Percentiles rank a stretch among this genome's conserved stretches.
phyloP scores from a whole-genome alignment of 2,888 invertebrate species.

The Torymus aiolomorphi region DNA sequence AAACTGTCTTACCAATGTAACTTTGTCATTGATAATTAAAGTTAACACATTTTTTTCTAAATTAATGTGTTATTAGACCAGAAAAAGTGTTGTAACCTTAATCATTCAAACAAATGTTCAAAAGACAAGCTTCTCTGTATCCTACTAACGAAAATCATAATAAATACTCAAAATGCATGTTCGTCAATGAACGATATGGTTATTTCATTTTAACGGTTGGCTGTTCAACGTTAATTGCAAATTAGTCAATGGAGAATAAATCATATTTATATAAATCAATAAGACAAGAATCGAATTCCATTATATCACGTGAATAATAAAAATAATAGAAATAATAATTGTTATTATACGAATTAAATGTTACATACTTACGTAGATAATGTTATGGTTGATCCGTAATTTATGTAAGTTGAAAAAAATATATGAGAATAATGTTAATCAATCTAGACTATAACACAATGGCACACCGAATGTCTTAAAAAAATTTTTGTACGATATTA shows the following conservation, averaged over 20 bases:
- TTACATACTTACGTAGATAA: conserved; percentile 10
- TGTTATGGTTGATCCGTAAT: not conserved
- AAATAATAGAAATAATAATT: not conserved
- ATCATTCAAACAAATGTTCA: too few species aligned
- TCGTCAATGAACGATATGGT: too few species aligned
- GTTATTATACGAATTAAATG: conserved; percentile 21
- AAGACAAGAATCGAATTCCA: not conserved
- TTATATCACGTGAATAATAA: not conserved
- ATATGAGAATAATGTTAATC: conserved; percentile 6
- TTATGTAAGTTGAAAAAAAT: not conserved
- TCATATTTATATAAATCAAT: conserved; percentile 10
- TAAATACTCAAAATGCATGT: too few species aligned
- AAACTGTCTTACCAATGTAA: too few species aligned
- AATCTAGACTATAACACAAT: conserved; percentile 15
- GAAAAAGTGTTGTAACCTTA: too few species aligned
- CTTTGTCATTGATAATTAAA: too few species aligned
- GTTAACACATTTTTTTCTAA: too few species aligned
- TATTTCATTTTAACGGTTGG: too few species aligned
- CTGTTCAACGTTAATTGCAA: not conserved
- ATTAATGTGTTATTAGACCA: too few species aligned
- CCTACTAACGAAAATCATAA: too few species aligned
- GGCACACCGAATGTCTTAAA: conserved; percentile 41
- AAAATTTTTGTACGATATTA: conserved; percentile 40
- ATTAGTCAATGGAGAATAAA: not conserved
- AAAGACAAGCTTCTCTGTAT: too few species aligned